phyloP scores from a whole-genome alignment of 2,113 vertebrate species.

The Perognathus longimembris region DNA sequence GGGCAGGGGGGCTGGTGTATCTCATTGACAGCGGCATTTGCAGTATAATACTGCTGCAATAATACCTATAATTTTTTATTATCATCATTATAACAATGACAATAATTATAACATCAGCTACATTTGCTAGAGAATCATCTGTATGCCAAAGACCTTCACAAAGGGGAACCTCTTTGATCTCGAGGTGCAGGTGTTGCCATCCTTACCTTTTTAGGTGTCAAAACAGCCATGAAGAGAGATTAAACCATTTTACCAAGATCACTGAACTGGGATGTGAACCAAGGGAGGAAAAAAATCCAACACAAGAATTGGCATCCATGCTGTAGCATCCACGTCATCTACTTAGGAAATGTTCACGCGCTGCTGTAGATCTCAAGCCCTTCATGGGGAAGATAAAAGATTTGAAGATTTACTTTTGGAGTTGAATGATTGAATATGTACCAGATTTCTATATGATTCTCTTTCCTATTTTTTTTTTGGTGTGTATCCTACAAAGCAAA shows the following conservation, averaged over 20 bases:
- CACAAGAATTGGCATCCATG: background rate
- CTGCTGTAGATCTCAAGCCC: background rate
- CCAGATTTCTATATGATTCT: constrained; percentile 9
- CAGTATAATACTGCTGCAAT: background rate
- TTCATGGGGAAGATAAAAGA: background rate
- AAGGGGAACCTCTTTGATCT: constrained; percentile 39
- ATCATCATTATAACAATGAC: constrained; percentile 32
- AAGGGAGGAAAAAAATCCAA: background rate
- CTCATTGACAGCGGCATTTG: background rate
- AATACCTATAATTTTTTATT: background rate
- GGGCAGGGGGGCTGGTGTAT: background rate
- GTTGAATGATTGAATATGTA: background rate
- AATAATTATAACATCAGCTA: constrained; percentile 52
- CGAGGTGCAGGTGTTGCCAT: background rate
- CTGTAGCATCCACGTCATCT: background rate
- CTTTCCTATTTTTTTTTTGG: background rate
- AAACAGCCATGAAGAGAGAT: constrained; percentile 24
- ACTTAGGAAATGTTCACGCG: background rate
- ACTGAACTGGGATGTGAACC: constrained; percentile 43
- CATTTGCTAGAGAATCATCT: constrained; percentile 15
- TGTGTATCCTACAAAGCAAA: no score
- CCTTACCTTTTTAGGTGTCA: constrained; percentile 43
- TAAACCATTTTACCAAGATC: constrained; percentile 43
- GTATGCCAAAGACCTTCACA: background rate
- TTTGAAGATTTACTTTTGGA: constrained; percentile 8